Conservation (phyloP, 2,113 vertebrate genomes). For the Pontoporia blainvillei region DNA sequence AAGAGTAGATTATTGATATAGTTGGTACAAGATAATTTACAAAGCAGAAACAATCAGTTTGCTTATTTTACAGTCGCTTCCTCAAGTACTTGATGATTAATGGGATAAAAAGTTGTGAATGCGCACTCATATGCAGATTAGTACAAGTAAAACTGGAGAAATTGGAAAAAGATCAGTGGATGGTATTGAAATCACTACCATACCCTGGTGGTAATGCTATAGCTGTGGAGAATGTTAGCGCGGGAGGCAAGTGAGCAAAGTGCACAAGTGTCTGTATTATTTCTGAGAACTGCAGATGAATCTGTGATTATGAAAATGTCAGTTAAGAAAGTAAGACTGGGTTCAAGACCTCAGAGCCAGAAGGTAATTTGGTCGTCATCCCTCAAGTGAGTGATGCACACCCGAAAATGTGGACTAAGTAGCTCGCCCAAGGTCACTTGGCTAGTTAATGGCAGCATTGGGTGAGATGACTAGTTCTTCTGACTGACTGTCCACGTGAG, state of each 20-base stretch:
- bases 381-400: background rate
- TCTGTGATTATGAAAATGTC: background rate
- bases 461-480: background rate
- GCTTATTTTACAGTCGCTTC: background rate
- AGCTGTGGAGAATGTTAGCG: background rate
- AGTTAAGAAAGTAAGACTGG: background rate
- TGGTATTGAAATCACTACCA: background rate
- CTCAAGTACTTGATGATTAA: background rate
- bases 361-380: background rate
- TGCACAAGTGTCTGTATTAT: background rate
- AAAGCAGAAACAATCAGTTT: background rate
- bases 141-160: background rate
- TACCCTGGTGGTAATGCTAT: background rate
- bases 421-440: background rate
- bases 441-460: background rate
- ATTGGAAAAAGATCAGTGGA: background rate
- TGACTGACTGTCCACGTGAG: background rate
- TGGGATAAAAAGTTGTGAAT: background rate
- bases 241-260: background rate
- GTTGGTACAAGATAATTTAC: background rate
- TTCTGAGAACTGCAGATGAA: background rate
- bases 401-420: background rate
- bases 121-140: background rate
- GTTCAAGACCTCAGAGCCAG: background rate
- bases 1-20: background rate